Evolutionary conservation across 2,113 vertebrate species (phyloP).

Genomic region (Podilymbus podiceps): DNA sequence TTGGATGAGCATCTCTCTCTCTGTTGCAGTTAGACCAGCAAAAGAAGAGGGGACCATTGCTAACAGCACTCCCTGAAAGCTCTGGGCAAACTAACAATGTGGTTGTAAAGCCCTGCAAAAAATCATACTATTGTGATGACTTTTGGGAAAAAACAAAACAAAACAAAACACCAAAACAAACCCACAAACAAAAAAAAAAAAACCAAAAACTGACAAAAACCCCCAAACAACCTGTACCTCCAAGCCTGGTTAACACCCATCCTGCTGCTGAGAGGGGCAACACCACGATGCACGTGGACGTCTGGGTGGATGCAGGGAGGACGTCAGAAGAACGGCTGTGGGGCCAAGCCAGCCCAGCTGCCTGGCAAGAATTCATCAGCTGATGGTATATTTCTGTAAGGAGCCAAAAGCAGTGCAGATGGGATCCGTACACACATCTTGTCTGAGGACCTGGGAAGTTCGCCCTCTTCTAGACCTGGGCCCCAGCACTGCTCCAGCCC

Average conservation of each 20-base stretch:
- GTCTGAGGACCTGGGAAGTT: background rate
- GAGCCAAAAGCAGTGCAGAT: background rate
- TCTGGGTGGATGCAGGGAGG: background rate
- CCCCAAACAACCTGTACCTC: background rate
- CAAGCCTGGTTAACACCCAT: background rate
- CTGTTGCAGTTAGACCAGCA: background rate
- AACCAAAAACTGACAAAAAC: background rate
- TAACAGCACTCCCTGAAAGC: background rate
- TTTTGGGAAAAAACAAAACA: background rate
- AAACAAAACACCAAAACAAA: background rate
- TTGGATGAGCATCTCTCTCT: background rate
- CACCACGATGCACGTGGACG: background rate
- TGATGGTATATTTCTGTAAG: background rate
- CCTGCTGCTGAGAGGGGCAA: background rate
- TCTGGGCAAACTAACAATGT: background rate
- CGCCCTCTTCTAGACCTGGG: background rate
- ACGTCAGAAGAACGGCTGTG: background rate
- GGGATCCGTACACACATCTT: background rate
- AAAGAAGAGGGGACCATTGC: background rate
- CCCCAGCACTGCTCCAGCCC: background rate
- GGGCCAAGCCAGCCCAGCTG: background rate
- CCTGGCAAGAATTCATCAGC: background rate
- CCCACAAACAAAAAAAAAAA: background rate
- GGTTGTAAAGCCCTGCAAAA: constrained; percentile 4
- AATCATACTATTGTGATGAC: background rate